A percentile compares a stretch with the other conserved stretches of the same genome.
phyloP scores from a whole-genome alignment of 2,797 vertebrate genomes.

The Glyptemys insculpta region DNA sequence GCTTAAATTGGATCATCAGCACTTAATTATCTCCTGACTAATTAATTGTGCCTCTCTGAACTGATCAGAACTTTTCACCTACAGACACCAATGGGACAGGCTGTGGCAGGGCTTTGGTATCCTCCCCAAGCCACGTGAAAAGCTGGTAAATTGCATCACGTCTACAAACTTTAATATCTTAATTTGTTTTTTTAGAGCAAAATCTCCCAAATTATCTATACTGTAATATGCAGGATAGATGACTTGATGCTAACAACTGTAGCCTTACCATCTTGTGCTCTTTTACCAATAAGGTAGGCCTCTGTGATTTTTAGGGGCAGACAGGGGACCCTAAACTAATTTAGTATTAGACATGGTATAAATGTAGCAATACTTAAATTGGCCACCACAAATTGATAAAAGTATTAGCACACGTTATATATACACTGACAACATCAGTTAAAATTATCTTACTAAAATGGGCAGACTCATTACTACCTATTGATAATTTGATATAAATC shows the following conservation, averaged over 20 bases:
- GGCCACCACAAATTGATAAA: not conserved
- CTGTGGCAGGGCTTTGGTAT: not conserved
- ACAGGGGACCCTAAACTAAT: not conserved
- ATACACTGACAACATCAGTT: not conserved
- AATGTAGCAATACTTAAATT: not conserved
- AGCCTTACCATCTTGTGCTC: not conserved
- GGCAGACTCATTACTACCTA: not conserved
- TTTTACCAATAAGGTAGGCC: not conserved
- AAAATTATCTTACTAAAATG: not conserved
- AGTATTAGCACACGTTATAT: not conserved
- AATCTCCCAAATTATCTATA: not conserved
- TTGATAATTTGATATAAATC: not conserved
- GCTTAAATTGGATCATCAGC: not conserved
- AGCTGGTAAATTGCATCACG: not conserved
- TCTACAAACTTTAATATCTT: not conserved
- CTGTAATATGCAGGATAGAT: not conserved
- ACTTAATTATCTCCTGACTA: not conserved
- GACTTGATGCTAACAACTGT: not conserved
- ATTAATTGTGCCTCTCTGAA: not conserved
- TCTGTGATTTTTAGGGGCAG: not conserved
- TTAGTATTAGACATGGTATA: not conserved
- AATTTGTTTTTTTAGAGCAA: not conserved
- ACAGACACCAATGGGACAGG: not conserved
- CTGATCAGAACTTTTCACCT: not conserved
- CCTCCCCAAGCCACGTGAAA: not conserved